Evolutionary conservation across 2,113 vertebrate genomes (phyloP).

Genomic region (Cephalopterus ornatus): DNA sequence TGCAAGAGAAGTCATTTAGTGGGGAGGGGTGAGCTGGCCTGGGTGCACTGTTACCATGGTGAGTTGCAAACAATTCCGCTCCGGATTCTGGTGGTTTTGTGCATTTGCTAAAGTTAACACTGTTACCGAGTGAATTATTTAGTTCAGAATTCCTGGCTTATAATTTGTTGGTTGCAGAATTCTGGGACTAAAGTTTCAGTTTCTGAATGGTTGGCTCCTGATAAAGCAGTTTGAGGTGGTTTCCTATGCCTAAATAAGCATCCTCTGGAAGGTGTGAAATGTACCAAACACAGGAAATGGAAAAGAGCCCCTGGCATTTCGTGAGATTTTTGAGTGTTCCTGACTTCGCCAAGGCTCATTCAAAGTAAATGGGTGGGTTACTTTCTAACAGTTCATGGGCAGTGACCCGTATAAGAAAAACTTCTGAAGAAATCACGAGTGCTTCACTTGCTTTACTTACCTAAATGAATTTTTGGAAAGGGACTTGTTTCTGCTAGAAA

Average conservation of each 20-base stretch:
- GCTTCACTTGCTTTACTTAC: background rate
- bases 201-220: background rate
- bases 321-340: background rate
- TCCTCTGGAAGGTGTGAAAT: background rate
- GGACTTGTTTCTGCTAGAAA: background rate
- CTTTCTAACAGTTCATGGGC: background rate
- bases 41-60: background rate
- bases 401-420: background rate
- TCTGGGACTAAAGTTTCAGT: background rate
- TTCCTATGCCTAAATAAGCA: background rate
- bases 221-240: background rate
- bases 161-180: background rate
- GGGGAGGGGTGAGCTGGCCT: background rate
- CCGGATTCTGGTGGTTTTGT: background rate
- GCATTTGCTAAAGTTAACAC: background rate
- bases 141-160: background rate
- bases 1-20: background rate
- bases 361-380: background rate
- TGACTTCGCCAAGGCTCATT: background rate
- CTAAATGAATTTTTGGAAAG: background rate
- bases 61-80: background rate
- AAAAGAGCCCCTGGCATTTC: background rate
- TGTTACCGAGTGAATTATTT: background rate
- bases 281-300: background rate
- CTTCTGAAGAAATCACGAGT: background rate